Evolutionary conservation across 1,140 invertebrate species (phyloP).

Genomic region (Dryas iulia): DNA sequence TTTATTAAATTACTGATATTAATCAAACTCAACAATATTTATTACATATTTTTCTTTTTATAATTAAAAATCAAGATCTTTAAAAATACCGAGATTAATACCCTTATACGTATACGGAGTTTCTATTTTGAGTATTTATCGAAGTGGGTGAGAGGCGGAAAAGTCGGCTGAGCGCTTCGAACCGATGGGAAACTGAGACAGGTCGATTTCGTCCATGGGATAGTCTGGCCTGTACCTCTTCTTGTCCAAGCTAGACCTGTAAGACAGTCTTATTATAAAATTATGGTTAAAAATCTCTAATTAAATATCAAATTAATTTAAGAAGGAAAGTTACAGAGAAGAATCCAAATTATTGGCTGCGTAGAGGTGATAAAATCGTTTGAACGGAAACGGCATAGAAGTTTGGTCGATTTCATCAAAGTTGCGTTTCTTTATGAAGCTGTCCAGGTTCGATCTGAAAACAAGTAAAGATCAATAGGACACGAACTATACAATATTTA

Average conservation of each 20-base stretch:
- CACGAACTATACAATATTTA: no score
- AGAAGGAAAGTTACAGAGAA: slow-evolving; percentile 47
- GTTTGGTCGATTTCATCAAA: slow-evolving; percentile 84
- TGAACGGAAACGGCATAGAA: slow-evolving; percentile 66
- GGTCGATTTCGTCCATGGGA: slow-evolving; percentile 73
- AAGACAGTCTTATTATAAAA: no score
- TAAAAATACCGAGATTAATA: neutral
- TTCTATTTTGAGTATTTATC: slow-evolving; percentile 14
- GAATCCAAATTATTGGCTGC: slow-evolving; percentile 53
- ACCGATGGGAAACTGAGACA: slow-evolving; percentile 69
- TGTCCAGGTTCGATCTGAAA: slow-evolving; percentile 64
- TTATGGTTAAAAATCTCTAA: no score
- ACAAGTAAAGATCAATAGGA: slow-evolving; percentile 11
- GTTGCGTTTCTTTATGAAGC: slow-evolving; percentile 78
- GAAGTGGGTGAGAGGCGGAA: slow-evolving; percentile 18
- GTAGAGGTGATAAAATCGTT: slow-evolving; percentile 59
- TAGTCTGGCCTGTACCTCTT: slow-evolving; percentile 64
- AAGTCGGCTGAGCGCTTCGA: slow-evolving; percentile 54
- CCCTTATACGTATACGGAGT: neutral
- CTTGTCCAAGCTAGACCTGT: slow-evolving; percentile 63
- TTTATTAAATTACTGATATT: no score
- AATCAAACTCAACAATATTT: no score
- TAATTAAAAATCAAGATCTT: no score
- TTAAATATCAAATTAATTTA: no score
- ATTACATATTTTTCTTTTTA: no score